phyloP scores from a whole-genome alignment of 1,140 invertebrate genomes.

The Dolichoris vasculosae region DNA sequence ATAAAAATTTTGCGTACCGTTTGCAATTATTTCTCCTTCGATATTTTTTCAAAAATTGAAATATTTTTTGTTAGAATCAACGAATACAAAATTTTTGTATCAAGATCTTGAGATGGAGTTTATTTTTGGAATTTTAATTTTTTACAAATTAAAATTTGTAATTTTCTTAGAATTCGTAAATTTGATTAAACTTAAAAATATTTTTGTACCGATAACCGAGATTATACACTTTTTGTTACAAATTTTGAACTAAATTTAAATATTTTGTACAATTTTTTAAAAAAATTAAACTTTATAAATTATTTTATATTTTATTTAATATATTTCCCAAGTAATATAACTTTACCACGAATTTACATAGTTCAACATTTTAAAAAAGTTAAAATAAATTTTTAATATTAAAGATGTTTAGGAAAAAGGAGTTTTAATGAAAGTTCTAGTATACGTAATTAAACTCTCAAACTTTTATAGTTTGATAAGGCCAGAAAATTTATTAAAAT shows the following conservation, averaged over 20 bases:
- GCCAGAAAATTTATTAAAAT: background rate
- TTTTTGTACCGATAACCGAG: no score
- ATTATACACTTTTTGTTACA: background rate
- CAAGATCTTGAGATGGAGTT: no score
- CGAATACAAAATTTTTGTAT: no score
- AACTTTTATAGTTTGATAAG: conserved; percentile 8
- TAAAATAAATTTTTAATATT: background rate
- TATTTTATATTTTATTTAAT: background rate
- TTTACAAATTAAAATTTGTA: no score
- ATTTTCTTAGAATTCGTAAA: no score
- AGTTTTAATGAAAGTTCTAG: background rate
- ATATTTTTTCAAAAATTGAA: no score
- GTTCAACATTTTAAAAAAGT: background rate
- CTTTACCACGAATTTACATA: background rate
- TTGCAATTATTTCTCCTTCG: no score
- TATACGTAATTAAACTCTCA: background rate
- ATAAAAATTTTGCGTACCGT: no score
- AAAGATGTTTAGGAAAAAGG: background rate
- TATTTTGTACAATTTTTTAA: background rate
- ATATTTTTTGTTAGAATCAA: no score
- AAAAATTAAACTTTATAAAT: conserved; percentile 7
- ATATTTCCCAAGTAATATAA: background rate
- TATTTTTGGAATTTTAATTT: no score
- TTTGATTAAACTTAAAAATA: no score
- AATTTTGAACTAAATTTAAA: background rate